These are phyloP conservation scores for Coccyzus lansbergi DNA, from an alignment of 2,797 vertebrate genomes.

Conservation along the genomic window DNA sequence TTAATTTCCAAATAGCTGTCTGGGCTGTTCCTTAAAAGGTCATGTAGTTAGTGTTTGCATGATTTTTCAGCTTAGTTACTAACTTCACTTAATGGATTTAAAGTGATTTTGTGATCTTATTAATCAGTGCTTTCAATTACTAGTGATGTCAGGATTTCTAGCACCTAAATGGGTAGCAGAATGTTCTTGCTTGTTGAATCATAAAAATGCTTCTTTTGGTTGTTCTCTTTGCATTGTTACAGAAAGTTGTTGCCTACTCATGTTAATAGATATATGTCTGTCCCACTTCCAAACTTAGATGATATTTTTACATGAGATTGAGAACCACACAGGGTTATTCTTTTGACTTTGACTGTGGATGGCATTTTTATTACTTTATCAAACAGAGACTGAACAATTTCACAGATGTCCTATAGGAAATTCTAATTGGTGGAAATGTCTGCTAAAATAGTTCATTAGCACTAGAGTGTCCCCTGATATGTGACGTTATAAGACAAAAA, in stretches of 20 bases:
- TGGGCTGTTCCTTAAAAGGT: neutral
- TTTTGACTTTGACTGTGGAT: neutral
- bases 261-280: neutral
- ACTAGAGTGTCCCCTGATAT: neutral
- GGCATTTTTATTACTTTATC: neutral
- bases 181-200: neutral
- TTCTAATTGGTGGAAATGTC: constrained; percentile 24
- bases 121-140: neutral
- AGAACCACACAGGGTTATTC: neutral
- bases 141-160: neutral
- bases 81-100: neutral
- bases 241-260: neutral
- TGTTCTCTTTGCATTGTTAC: neutral
- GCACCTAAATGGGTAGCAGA: neutral
- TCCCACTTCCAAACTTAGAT: neutral
- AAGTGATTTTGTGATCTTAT: neutral
- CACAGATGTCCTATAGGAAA: neutral
- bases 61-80: neutral
- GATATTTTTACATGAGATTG: neutral
- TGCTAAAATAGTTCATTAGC: constrained; percentile 28
- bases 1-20: neutral
- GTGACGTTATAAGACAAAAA: neutral
- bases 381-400: neutral
- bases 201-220: neutral
- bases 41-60: neutral